Base-by-base conservation (phyloP, 2,888 invertebrate genomes). In the Bhutanitis thaidina region DNA sequence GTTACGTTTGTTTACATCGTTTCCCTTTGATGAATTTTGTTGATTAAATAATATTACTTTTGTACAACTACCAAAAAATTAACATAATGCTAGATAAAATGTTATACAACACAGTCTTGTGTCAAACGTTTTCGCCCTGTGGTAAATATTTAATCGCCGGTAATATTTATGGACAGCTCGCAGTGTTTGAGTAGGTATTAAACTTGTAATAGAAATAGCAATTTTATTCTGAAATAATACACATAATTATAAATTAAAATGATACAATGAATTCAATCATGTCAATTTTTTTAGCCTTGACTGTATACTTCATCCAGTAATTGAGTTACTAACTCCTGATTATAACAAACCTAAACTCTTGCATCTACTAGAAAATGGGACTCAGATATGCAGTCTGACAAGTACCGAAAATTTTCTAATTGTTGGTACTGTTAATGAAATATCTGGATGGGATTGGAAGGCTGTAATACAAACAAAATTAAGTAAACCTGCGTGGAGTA, bases 111-210 rank as follows among this genome's bases (percentile, higher is more conserved):
- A 96, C 96, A 32, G 92, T 97, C 40, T 89, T 96, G 56, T 92
- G 94, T 25, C 96, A 97, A 82, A 90, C 94, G 1, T 94, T 96
- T 77, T 96, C 97, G 0, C 93, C 94, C 0, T 96, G 96, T 72
- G 95, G 96, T 5, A 93, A 94, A 72, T 96, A 93, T 80, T 90
- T 97, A 46, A 90, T 94, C 51, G 94, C 94, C 58, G 96, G 96
- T 13, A 96, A 95, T 80, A 94, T 94, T 64, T 96, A 94, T 74
- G 97, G 97, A 4, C 93, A 94, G 71, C 91, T 97, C 47, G 95
- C 95, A 27, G 88, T 96, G 46, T 96, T 93, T 76, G 94, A 94
- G 96, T 96, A 83, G 92, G 93, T 91, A 58, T 25, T 9, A 39
- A 13, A 2, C 12, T 10, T 29, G 7, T 27, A 5, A 40, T 29